These are phyloP conservation scores for Corvus cornix DNA, from an alignment of 2,113 vertebrate genomes.

Conservation along the genomic window DNA sequence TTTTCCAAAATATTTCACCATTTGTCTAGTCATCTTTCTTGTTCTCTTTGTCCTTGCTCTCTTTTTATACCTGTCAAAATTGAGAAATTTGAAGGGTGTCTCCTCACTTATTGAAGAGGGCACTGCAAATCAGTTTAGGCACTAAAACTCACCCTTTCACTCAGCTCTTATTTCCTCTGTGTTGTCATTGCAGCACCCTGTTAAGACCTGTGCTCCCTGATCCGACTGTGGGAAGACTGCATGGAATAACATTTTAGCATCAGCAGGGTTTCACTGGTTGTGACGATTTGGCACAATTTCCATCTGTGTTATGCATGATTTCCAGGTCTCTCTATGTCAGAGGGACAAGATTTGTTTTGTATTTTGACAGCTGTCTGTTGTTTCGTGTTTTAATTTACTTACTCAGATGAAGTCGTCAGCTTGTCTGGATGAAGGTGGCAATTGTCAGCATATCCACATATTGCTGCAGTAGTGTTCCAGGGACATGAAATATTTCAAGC, in stretches of 20 bases:
- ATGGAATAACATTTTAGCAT: not conserved
- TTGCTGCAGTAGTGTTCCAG: not conserved
- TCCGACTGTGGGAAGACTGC: not conserved
- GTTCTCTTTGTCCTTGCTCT: not conserved
- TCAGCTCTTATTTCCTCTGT: not conserved
- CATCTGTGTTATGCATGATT: not conserved
- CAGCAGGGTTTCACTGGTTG: not conserved
- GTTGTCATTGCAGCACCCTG: rapidly evolving
- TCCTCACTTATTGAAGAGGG: not conserved
- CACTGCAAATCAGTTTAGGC: not conserved
- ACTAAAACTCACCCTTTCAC: not conserved
- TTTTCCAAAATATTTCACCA: not conserved
- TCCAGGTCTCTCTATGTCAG: not conserved
- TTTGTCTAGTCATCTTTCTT: not conserved
- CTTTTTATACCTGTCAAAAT: not conserved
- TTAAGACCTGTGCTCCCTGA: rapidly evolving
- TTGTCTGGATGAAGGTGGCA: not conserved
- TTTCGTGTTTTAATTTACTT: not conserved
- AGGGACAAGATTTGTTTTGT: not conserved
- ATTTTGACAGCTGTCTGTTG: not conserved
- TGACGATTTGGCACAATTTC: not conserved
- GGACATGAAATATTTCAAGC: not conserved
- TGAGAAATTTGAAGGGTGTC: not conserved
- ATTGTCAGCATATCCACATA: not conserved
- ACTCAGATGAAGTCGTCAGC: not conserved